Conservation (phyloP, 2,888 invertebrate species). For the Idaea aversata region DNA sequence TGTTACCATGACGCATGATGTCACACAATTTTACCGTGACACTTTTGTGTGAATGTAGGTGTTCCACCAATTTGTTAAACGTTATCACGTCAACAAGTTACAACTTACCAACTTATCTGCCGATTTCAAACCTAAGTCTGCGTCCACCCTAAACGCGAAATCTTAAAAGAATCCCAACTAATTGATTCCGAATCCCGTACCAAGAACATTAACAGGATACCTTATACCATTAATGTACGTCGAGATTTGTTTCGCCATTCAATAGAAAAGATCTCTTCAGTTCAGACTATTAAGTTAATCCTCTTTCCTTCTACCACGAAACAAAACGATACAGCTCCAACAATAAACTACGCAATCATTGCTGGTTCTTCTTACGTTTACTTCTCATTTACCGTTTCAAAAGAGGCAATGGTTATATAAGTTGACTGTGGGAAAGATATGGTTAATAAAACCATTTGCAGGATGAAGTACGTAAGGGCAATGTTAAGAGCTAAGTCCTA, state of each 20-base stretch:
- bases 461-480: conserved; percentile 34
- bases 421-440: background rate
- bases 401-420: conserved; percentile 14
- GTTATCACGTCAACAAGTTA: no score
- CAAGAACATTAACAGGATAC: conserved; percentile 29
- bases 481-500: conserved; percentile 58
- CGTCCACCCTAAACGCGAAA: background rate
- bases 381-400: background rate
- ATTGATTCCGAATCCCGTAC: conserved; percentile 27
- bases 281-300: conserved; percentile 66
- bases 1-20: no score
- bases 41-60: no score
- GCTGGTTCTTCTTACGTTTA: conserved; percentile 3
- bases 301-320: conserved; percentile 36
- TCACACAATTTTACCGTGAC: no score
- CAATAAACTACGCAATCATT: conserved; percentile 12
- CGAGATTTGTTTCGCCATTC: conserved; percentile 62
- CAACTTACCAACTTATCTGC: background rate
- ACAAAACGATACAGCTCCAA: conserved; percentile 5
- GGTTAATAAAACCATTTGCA: conserved; percentile 18
- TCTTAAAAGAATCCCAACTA: conserved; percentile 22
- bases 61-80: no score
- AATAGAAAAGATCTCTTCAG: conserved; percentile 63
- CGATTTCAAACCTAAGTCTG: background rate
- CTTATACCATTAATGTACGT: conserved; percentile 45